Evolutionary conservation across 53 echinoderm and acorn worm genomes (phyloP).

Genomic region (Paelopatides confundens): DNA sequence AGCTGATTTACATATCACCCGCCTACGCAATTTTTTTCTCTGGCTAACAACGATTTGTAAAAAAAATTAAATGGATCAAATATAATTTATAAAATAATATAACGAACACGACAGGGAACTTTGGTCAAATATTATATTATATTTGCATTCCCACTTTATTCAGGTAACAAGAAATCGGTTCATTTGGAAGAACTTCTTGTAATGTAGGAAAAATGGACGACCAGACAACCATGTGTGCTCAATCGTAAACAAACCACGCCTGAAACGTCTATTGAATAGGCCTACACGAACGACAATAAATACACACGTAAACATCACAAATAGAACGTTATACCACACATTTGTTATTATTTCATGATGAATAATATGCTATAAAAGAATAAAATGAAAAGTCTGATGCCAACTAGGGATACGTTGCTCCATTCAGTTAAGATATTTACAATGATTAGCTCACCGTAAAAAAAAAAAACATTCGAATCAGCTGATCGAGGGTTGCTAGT

Average conservation of each 20-base stretch:
- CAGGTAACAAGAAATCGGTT: neutral
- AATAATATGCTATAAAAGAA: no score
- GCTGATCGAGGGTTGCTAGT: constrained; percentile 40
- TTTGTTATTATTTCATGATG: no score
- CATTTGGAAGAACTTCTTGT: neutral
- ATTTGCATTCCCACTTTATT: neutral
- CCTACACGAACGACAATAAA: no score
- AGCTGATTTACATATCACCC: constrained; percentile 59
- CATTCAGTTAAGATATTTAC: neutral
- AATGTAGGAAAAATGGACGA: neutral
- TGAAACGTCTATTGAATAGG: neutral
- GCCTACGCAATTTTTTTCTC: constrained; percentile 76
- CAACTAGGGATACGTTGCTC: no score
- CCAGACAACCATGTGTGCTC: constrained; percentile 29
- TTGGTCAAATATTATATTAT: neutral
- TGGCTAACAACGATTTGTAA: constrained; percentile 63
- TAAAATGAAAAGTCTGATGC: no score
- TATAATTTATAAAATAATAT: neutral
- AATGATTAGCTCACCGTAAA: neutral
- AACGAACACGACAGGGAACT: neutral
- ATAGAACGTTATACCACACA: neutral
- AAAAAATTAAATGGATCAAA: constrained; percentile 5
- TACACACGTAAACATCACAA: neutral
- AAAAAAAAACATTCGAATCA: constrained; percentile 13
- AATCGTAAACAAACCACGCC: constrained; percentile 57